These are phyloP conservation scores for Sphenopsis melanotis DNA, from an alignment of 2,797 vertebrate species.

Conservation along the genomic window DNA sequence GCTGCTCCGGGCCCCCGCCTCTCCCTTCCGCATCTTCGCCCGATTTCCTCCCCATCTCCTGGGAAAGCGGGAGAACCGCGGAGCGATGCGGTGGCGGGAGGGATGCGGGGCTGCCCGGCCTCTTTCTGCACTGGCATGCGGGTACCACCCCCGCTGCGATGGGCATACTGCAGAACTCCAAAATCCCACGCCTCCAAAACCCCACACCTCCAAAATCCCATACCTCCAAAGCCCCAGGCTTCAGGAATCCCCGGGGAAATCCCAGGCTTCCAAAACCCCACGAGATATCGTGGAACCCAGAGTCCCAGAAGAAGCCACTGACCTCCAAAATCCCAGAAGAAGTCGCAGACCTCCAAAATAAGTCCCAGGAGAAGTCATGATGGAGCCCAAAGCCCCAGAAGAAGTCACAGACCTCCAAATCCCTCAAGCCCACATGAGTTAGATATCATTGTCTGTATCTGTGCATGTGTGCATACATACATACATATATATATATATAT, in stretches of 20 bases:
- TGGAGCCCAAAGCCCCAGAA: not conserved
- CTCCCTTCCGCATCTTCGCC: not conserved
- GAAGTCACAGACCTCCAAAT: not conserved
- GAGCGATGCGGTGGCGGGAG: not conserved
- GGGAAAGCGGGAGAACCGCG: not conserved
- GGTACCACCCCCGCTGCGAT: fast-evolving
- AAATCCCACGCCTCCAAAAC: not conserved
- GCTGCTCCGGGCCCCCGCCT: not conserved
- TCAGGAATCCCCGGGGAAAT: too few species aligned
- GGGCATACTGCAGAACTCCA: too few species aligned
- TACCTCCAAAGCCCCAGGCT: too few species aligned
- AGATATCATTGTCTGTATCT: not conserved
- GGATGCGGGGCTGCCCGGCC: not conserved
- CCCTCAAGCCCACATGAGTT: not conserved
- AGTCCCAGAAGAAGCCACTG: not conserved
- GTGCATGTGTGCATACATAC: too few species aligned
- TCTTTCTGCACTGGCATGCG: not conserved
- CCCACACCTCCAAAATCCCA: not conserved
- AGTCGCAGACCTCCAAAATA: not conserved
- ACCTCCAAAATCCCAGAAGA: not conserved
- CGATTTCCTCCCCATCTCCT: fast-evolving
- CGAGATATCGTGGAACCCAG: fast-evolving
- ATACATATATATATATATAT: fast-evolving
- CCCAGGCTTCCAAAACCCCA: not conserved
- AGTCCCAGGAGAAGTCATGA: not conserved